phyloP scores from a whole-genome alignment of 2,113 vertebrate species.

The Urocynchramus pylzowi region DNA sequence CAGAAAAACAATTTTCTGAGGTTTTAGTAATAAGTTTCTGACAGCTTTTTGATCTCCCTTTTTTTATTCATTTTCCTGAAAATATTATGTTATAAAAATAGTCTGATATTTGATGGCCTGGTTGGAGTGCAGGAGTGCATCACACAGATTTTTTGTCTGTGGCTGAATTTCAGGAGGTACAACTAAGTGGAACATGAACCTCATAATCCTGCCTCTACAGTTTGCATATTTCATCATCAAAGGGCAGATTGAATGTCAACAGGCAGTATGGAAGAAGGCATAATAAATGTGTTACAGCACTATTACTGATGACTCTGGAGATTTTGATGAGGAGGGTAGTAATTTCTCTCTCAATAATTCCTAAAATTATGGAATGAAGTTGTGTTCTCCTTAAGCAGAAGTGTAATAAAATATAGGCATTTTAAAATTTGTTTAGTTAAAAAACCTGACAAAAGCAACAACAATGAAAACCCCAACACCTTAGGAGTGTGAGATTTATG shows the following conservation, averaged over 20 bases:
- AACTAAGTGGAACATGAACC: background rate
- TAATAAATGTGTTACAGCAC: background rate
- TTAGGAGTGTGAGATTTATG: background rate
- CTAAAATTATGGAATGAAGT: background rate
- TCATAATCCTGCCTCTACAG: background rate
- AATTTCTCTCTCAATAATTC: background rate
- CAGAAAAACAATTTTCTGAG: background rate
- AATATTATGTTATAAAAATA: background rate
- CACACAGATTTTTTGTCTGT: background rate
- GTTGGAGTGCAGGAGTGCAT: background rate
- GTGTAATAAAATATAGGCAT: background rate
- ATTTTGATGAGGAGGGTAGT: background rate
- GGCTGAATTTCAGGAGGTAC: background rate
- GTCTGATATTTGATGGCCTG: background rate
- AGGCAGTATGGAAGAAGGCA: background rate
- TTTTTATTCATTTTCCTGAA: background rate
- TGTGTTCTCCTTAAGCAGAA: background rate
- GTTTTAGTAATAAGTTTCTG: background rate
- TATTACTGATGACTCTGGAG: background rate
- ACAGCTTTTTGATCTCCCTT: background rate
- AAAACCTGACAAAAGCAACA: background rate
- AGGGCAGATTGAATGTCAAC: background rate
- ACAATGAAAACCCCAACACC: background rate
- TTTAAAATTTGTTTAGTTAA: background rate
- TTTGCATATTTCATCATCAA: background rate